Base-by-base conservation (phyloP, 2,113 vertebrate species). In the Gymnocephalus cernua region DNA sequence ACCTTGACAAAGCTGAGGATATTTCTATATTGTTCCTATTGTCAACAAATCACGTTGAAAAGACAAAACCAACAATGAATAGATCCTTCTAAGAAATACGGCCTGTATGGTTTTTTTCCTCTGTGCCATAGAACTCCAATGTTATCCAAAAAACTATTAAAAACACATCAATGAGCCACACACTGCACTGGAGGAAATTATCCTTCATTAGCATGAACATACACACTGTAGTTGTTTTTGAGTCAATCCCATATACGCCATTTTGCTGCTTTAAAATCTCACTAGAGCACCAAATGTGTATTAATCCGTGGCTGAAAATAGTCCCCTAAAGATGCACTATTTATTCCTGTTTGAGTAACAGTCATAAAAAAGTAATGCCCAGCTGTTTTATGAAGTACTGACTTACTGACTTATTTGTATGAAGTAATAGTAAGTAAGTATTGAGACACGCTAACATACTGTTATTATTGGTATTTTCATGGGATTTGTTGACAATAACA, bases 1-100 rank as follows among this genome's bases (percentile, higher is more conserved):
- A 59, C 14, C n/a, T 73, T 80, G 45, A 29, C 4, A 81, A 74
- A 16, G 29, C 15, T 50, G 50, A 54, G 38, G 18, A 69, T 71
- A 53, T 57, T 57, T 63, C 15, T n/a, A 12, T 53, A 44, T 59
- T 58, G 38, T 63, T 3, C 12, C 35, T 73, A 32, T 4, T 14
- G 47, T 32, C 27, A 64, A 65, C 21, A 66, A 7, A 59, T 18
- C 21, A 53, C 15, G 11, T 41, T n/a, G 25, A 59, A 67, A 54
- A 38, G 45, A 68, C 38, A 27, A 74, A 35, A 18, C 32, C n/a
- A 76, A 51, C 44, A 65, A 29, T 6, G 25, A 32, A 32, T 6
- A 66, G 45, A 66, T 12, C 25, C 16, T 10, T 48, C 16, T 29
- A 11, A 27, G 23, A 45, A 11, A 15, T 64, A 23, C 23, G 16